Percentiles rank a stretch among this genome's conserved stretches.
Conservation (phyloP, 2,113 vertebrate genomes). For the Scolopax mira region DNA sequence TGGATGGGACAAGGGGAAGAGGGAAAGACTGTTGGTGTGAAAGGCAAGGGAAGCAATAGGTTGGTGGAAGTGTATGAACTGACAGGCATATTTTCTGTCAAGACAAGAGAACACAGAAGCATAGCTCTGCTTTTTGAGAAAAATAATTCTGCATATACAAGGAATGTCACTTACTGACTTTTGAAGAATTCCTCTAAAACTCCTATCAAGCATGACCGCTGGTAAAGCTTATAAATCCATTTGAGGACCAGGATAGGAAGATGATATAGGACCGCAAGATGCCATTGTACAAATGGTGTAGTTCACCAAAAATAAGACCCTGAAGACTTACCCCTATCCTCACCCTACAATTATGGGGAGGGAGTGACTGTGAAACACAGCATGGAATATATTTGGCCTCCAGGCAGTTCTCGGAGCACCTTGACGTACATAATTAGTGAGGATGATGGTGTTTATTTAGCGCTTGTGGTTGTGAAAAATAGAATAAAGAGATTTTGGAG, state of each 20-base stretch:
- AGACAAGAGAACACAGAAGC: neutral
- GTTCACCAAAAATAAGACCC: slow-evolving; percentile 37
- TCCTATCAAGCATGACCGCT: neutral
- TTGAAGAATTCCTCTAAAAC: neutral
- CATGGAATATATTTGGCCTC: slow-evolving; percentile 3
- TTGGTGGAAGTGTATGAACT: neutral
- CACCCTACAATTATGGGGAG: slow-evolving; percentile 42
- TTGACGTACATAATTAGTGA: slow-evolving; percentile 35
- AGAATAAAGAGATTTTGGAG: neutral
- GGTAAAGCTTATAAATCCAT: neutral
- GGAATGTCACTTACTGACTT: neutral
- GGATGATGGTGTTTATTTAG: slow-evolving; percentile 1
- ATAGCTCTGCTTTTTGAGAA: neutral
- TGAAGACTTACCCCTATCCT: neutral
- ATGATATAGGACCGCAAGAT: neutral
- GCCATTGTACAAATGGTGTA: neutral
- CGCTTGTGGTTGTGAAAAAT: slow-evolving; percentile 18
- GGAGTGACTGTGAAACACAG: neutral
- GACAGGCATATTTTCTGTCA: neutral
- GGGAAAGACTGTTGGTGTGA: neutral
- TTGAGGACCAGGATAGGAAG: neutral
- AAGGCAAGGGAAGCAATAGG: neutral
- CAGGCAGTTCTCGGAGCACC: slow-evolving; percentile 29
- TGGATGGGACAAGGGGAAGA: neutral
- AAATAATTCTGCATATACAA: neutral